Evolutionary conservation across 2,888 invertebrate genomes (phyloP).

Genomic region (Habroteleia sp.): DNA sequence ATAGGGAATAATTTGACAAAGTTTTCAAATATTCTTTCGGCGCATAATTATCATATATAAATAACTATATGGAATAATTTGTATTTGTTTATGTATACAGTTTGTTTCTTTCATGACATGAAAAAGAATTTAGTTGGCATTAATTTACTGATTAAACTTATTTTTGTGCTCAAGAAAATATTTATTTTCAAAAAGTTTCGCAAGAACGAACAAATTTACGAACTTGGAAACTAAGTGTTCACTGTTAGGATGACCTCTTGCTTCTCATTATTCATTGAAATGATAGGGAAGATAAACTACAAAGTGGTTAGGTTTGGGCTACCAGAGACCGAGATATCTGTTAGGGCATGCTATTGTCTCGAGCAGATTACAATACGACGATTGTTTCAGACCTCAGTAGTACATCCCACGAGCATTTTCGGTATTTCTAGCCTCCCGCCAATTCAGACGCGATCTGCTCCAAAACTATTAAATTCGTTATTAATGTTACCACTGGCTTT

Average conservation of each 20-base stretch:
- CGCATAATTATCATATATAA: no score
- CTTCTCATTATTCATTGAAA: conserved; percentile 74
- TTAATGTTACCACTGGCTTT: conserved; percentile 69
- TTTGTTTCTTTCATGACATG: no score
- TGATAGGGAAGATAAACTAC: conserved; percentile 72
- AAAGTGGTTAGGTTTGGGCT: conserved; percentile 63
- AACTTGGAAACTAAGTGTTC: conserved; percentile 40
- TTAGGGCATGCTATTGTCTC: conserved; percentile 75
- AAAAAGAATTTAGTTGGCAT: no score
- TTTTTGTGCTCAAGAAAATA: no score
- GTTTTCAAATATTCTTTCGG: no score
- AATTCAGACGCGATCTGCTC: conserved; percentile 64
- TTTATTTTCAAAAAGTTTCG: background rate
- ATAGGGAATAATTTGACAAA: no score
- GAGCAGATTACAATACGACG: conserved; percentile 77
- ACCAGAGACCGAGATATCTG: conserved; percentile 73
- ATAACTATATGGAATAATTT: no score
- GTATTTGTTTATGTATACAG: no score
- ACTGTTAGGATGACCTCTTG: conserved; percentile 65
- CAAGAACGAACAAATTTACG: background rate
- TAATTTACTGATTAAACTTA: no score
- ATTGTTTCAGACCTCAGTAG: conserved; percentile 77
- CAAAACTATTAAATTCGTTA: conserved; percentile 76
- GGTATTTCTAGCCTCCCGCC: conserved; percentile 67
- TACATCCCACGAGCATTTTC: conserved; percentile 66